Evolutionary conservation across 2,113 vertebrate genomes (phyloP).

Genomic region (Mystacornis crossleyi): DNA sequence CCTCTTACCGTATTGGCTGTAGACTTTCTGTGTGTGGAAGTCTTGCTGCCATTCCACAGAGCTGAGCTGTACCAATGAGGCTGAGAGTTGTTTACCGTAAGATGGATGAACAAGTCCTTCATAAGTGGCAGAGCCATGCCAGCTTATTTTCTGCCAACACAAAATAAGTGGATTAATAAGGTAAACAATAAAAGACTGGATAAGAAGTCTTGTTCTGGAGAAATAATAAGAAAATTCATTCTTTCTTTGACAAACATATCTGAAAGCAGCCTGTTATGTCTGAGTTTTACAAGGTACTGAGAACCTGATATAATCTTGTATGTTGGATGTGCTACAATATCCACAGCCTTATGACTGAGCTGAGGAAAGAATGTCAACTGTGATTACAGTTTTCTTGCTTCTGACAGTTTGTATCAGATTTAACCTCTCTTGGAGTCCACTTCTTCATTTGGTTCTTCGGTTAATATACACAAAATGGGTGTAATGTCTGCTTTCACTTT

Average conservation of each 20-base stretch:
- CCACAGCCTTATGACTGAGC: background rate
- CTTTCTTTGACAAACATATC: background rate
- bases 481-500: background rate
- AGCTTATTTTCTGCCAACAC: background rate
- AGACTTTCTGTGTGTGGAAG: background rate
- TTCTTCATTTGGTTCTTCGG: background rate
- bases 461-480: background rate
- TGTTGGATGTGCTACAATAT: background rate
- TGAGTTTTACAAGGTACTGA: background rate
- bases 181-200: background rate
- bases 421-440: background rate
- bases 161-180: background rate
- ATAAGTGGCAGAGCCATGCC: background rate
- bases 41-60: background rate
- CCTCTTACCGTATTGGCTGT: background rate
- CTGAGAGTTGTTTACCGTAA: background rate
- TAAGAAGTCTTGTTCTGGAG: background rate
- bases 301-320: background rate
- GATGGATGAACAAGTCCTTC: background rate
- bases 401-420: background rate
- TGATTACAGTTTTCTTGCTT: background rate
- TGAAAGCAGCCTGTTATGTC: background rate
- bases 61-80: background rate
- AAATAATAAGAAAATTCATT: background rate
- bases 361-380: background rate